Conservation (phyloP, 2,113 vertebrate species). For the Monopterus albus region DNA sequence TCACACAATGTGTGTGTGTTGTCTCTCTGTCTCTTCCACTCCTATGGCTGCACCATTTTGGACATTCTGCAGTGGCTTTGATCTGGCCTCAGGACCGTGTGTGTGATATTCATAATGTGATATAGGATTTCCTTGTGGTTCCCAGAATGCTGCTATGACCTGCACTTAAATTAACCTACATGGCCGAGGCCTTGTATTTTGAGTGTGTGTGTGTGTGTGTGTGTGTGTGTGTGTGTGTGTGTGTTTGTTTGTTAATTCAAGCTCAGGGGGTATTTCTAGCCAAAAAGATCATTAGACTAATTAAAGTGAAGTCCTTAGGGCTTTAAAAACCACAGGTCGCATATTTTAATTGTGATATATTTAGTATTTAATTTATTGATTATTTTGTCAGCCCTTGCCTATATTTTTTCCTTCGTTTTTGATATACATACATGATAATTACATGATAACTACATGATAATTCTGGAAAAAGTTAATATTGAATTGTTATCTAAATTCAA, state of each 20-base stretch:
- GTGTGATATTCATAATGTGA: too few relatives aligned
- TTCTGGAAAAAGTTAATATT: background rate
- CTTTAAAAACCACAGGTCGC: background rate
- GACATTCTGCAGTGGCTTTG: constrained; percentile 1
- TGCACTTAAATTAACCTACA: background rate
- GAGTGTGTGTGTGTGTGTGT: too few relatives aligned
- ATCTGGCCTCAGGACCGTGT: constrained; percentile 4
- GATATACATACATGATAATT: too few relatives aligned
- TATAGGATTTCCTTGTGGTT: background rate
- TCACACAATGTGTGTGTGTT: constrained; percentile 2
- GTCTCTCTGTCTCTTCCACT: background rate
- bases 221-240: too few relatives aligned
- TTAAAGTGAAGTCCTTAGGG: background rate
- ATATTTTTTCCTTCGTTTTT: background rate
- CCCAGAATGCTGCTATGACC: background rate
- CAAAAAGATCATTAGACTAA: constrained; percentile 12
- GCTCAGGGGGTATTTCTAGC: constrained; percentile 17
- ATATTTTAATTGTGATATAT: constrained; percentile 6
- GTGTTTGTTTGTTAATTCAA: too few relatives aligned
- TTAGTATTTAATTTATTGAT: background rate
- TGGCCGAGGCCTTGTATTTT: background rate
- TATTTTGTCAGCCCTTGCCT: too few relatives aligned
- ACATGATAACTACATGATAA: background rate
- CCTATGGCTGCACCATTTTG: constrained; percentile 10
- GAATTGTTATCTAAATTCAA: background rate